A percentile compares a stretch with the other conserved stretches of the same genome.
Evolutionary conservation across 2,797 vertebrate genomes (phyloP).

Genomic region (Peromyscus eremicus): DNA sequence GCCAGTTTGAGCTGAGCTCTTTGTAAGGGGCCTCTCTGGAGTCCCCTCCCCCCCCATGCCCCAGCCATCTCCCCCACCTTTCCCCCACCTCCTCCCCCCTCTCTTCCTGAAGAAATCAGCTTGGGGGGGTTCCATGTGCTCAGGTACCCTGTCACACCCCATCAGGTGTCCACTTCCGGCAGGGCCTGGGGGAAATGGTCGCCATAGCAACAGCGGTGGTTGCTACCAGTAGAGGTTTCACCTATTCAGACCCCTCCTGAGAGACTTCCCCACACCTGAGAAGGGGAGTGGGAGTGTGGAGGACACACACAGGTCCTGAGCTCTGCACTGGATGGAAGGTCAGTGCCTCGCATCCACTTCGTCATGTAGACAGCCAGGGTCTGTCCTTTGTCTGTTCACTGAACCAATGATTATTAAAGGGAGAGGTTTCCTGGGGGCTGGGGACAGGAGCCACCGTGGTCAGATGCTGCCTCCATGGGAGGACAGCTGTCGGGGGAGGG

Average conservation of each 20-base stretch:
- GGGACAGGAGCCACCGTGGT: not conserved
- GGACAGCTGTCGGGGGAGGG: not conserved
- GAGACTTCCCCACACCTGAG: not conserved
- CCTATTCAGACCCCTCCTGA: not conserved
- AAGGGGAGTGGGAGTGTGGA: not conserved
- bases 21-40: not conserved
- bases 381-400: not conserved
- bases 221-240: not conserved
- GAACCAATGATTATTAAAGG: not conserved
- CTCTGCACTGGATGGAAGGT: not conserved
- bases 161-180: not conserved
- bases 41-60: not conserved
- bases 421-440: not conserved
- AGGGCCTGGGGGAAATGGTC: not conserved
- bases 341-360: not conserved
- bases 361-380: not conserved
- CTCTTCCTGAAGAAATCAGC: not conserved
- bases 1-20: not conserved
- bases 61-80: not conserved
- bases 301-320: not conserved
- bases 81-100: not conserved
- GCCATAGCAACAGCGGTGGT: not conserved
- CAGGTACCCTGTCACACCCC: not conserved
- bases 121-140: fast-evolving
- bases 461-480: not conserved